phyloP scores from a whole-genome alignment of 2,113 vertebrate genomes.

The Illadopsis cleaveri region DNA sequence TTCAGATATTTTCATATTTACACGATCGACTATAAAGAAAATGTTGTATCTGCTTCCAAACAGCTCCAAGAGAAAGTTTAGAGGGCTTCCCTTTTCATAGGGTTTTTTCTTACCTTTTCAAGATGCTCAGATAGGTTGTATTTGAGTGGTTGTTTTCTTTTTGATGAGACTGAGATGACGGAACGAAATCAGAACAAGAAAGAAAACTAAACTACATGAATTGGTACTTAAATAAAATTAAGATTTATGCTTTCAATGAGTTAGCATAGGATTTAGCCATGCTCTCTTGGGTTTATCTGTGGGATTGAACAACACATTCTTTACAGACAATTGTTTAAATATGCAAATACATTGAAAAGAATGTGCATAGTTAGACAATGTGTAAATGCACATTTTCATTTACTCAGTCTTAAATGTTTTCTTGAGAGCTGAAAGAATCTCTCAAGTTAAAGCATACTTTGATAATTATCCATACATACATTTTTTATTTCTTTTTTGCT shows the following conservation, averaged over 20 bases:
- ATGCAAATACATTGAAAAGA: slow-evolving; percentile 40
- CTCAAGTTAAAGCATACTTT: not conserved
- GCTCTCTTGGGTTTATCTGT: not conserved
- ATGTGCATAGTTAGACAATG: not conserved
- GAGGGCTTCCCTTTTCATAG: not conserved
- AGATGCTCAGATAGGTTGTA: not conserved
- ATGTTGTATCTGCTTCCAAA: slow-evolving; percentile 8
- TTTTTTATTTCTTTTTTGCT: not conserved
- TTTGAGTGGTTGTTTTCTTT: not conserved
- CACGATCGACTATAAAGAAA: slow-evolving; percentile 39
- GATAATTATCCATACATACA: slow-evolving; percentile 11
- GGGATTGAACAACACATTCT: not conserved
- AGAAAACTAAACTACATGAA: slow-evolving; percentile 27
- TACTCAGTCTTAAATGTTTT: slow-evolving; percentile 4
- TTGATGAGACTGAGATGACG: not conserved
- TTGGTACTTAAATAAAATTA: slow-evolving; percentile 34
- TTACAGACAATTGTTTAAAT: slow-evolving; percentile 42
- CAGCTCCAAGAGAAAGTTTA: not conserved
- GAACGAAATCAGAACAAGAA: slow-evolving; percentile 8
- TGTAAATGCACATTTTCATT: slow-evolving; percentile 26
- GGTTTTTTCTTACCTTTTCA: not conserved
- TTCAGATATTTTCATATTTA: slow-evolving; percentile 57
- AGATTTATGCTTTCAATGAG: not conserved
- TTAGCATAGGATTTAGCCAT: not conserved
- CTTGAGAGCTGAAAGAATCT: not conserved